These are phyloP conservation scores for Meiosimyza platycephala DNA, from an alignment of 2,888 invertebrate genomes.

Conservation along the genomic window DNA sequence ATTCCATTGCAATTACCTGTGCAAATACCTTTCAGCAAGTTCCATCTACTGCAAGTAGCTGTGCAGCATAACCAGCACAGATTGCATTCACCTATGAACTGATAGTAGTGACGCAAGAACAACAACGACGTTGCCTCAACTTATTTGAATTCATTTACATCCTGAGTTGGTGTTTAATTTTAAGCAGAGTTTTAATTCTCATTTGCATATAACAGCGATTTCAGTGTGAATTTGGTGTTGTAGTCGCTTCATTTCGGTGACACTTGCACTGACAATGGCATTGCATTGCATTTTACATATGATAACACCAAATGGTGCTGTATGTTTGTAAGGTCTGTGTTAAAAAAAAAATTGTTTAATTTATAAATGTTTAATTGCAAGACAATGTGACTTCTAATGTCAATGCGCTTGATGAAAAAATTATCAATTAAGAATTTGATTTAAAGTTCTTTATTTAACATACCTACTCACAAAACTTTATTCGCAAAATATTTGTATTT, in stretches of 20 bases:
- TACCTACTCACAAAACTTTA: no score
- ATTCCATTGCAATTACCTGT: conserved; percentile 24
- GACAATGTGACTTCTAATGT: no score
- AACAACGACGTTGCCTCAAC: neutral
- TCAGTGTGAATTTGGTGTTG: neutral
- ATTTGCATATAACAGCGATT: neutral
- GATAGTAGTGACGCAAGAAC: neutral
- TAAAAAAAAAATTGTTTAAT: no score
- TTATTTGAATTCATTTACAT: conserved; percentile 15
- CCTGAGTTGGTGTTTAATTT: neutral
- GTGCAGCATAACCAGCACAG: neutral
- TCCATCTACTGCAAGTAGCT: neutral
- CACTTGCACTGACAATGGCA: neutral
- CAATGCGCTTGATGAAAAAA: no score
- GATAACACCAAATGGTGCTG: neutral
- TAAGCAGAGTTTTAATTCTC: conserved; percentile 4
- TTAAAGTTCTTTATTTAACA: no score
- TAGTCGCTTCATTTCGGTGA: neutral
- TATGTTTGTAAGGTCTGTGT: neutral
- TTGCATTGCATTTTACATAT: neutral
- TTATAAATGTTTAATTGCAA: no score
- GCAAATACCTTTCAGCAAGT: conserved; percentile 19
- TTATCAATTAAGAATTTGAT: no score
- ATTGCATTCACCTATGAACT: conserved; percentile 1
- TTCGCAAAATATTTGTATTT: no score